These are phyloP conservation scores for Paracanthobrama guichenoti DNA, from an alignment of 2,113 vertebrate genomes.

Conservation along the genomic window DNA sequence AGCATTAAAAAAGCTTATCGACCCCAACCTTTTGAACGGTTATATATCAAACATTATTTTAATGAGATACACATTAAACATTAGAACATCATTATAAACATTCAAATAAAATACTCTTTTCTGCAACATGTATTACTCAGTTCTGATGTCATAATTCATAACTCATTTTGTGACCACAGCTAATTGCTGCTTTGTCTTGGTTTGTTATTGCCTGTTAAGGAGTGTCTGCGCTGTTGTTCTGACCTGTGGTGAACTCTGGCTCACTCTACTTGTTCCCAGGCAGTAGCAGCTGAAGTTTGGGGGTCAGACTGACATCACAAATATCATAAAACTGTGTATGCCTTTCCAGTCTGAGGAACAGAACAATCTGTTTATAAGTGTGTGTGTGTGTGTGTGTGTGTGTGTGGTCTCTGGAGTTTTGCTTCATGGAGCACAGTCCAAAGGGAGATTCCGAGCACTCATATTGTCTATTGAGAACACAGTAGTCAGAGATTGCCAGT, in stretches of 20 bases:
- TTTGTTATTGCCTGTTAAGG: conserved; percentile 15
- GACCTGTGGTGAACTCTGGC: conserved; percentile 37
- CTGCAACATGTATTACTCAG: neutral
- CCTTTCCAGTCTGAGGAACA: conserved; percentile 41
- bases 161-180: conserved; percentile 3
- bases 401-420: conserved; percentile 32
- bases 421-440: neutral
- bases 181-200: conserved; percentile 16
- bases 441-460: neutral
- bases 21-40: no score
- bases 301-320: conserved; percentile 39
- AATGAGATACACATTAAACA: neutral
- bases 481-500: neutral
- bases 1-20: no score
- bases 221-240: conserved; percentile 19
- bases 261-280: conserved; percentile 22
- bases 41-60: no score
- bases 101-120: neutral
- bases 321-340: conserved; percentile 34
- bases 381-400: conserved; percentile 1
- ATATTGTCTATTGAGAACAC: neutral
- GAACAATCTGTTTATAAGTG: conserved; percentile 17
- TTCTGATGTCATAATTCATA: neutral
- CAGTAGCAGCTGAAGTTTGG: conserved; percentile 43
- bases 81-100: neutral